These are phyloP conservation scores for Crocuta crocuta DNA, from an alignment of 2,113 vertebrate species.

Conservation along the genomic window DNA sequence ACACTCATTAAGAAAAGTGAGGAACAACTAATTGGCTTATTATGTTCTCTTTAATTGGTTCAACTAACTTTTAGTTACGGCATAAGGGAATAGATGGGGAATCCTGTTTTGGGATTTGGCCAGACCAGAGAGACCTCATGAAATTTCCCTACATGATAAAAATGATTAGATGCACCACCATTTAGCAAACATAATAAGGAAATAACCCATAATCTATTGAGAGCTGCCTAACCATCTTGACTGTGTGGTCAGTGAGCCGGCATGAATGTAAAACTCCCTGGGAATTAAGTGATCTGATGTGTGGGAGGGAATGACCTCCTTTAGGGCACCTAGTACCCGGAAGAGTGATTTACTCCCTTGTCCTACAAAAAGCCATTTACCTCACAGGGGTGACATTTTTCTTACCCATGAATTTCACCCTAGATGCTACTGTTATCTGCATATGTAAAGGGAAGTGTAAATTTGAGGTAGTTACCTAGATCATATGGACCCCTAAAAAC, in stretches of 20 bases:
- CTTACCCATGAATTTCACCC: not conserved
- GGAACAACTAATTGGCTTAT: conserved; percentile 72
- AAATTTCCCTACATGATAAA: conserved; percentile 57
- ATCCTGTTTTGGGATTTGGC: conserved; percentile 62
- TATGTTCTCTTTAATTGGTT: conserved; percentile 70
- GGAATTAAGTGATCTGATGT: not conserved
- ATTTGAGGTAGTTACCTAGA: not conserved
- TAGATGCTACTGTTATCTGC: not conserved
- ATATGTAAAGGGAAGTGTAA: not conserved
- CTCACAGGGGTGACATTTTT: conserved; percentile 14
- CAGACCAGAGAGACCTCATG: conserved; percentile 48
- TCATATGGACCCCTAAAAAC: not conserved
- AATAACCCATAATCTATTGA: conserved; percentile 63
- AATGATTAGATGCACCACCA: conserved; percentile 51
- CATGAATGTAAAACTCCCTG: not conserved
- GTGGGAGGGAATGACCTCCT: conserved; percentile 20
- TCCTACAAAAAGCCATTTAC: conserved; percentile 3
- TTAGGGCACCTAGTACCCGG: not conserved
- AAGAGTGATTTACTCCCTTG: conserved; percentile 23
- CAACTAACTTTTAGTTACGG: conserved; percentile 38
- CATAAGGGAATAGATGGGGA: conserved; percentile 37
- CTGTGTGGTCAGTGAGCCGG: conserved; percentile 32
- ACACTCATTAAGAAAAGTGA: conserved; percentile 69
- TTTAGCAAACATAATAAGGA: conserved; percentile 65
- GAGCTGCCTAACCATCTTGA: not conserved